phyloP scores from a whole-genome alignment of 1,140 invertebrate species.

The Cotesia glomerata region DNA sequence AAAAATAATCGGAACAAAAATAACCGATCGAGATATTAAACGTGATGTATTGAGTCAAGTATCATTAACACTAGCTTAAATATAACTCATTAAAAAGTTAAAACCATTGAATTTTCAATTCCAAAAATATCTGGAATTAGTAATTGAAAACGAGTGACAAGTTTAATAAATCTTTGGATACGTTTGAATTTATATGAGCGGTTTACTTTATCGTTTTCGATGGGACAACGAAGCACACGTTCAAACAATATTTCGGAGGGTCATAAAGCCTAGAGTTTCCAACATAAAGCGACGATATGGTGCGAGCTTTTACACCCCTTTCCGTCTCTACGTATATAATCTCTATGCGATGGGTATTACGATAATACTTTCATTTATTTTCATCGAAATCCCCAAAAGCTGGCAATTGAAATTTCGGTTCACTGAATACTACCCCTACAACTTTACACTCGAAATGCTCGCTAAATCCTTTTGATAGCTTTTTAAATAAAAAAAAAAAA shows the following conservation, averaged over 20 bases:
- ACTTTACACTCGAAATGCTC: too few species aligned
- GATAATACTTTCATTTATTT: constrained; percentile 26
- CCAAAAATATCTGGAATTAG: too few species aligned
- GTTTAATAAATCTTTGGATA: background rate
- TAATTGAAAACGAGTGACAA: background rate
- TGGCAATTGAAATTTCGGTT: constrained; percentile 23
- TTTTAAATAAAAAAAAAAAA: too few species aligned
- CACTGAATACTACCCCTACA: background rate
- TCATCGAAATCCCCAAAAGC: constrained; percentile 1
- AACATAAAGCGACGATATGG: constrained; percentile 18
- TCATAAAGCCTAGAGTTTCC: constrained; percentile 12
- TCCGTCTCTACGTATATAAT: background rate
- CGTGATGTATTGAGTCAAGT: too few species aligned
- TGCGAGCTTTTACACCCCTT: background rate
- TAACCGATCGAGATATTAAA: too few species aligned
- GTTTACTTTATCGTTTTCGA: constrained; percentile 6
- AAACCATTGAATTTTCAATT: too few species aligned
- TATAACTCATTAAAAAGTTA: too few species aligned
- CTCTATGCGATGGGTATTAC: background rate
- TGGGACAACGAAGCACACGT: constrained; percentile 2
- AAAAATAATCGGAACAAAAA: too few species aligned
- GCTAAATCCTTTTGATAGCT: too few species aligned
- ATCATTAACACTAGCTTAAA: too few species aligned
- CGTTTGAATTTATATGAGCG: background rate
- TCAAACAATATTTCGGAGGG: background rate